Evolutionary conservation across 1,140 invertebrate species (phyloP).

Genomic region (Phortica variegata): DNA sequence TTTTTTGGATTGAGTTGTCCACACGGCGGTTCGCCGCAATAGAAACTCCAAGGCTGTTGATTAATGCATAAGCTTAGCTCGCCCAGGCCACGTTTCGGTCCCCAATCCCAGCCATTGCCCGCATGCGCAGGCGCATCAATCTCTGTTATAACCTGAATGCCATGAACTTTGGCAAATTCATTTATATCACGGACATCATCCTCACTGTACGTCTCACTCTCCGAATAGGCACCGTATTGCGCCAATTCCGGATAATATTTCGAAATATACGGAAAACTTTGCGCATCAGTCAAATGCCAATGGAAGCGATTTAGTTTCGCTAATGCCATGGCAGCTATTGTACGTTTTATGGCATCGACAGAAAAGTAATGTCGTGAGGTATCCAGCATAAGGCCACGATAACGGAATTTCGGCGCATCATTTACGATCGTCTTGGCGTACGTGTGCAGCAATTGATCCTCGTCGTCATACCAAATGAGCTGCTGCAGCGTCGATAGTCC

Average conservation of each 20-base stretch:
- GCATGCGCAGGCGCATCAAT: constrained; percentile 81
- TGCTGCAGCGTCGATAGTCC: constrained; percentile 78
- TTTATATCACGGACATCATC: constrained; percentile 69
- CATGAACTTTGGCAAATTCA: constrained; percentile 66
- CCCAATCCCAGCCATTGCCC: constrained; percentile 80
- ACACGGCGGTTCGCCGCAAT: constrained; percentile 79
- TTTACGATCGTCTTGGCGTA: constrained; percentile 63
- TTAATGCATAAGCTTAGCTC: constrained; percentile 73
- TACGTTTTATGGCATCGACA: constrained; percentile 67
- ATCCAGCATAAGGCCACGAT: constrained; percentile 75
- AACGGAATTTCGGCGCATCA: constrained; percentile 64
- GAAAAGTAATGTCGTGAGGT: constrained; percentile 77
- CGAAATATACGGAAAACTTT: constrained; percentile 77
- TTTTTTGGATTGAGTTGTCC: constrained; percentile 82
- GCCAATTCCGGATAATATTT: constrained; percentile 70
- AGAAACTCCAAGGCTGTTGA: constrained; percentile 73
- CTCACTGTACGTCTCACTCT: constrained; percentile 67
- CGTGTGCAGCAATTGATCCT: constrained; percentile 62
- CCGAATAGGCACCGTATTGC: constrained; percentile 73
- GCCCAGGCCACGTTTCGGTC: constrained; percentile 66
- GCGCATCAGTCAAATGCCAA: constrained; percentile 82
- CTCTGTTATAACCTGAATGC: constrained; percentile 68
- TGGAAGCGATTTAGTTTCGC: constrained; percentile 83
- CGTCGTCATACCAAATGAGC: constrained; percentile 74
- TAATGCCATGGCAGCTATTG: constrained; percentile 75